These are phyloP conservation scores for Pollenia labialis DNA, from an alignment of 2,888 invertebrate species.

Conservation along the genomic window DNA sequence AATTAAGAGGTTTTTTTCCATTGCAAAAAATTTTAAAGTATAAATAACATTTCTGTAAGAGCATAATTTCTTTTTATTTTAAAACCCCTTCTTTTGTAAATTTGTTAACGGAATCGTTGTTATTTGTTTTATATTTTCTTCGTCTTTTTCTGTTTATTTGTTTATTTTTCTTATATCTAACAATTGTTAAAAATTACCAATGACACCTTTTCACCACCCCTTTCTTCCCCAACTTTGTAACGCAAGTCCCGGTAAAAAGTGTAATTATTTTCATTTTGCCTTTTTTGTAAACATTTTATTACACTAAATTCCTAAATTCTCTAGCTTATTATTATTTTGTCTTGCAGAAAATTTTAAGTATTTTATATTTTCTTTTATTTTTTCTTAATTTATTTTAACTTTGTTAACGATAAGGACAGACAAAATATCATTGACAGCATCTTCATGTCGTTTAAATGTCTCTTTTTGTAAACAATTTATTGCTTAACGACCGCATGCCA, in stretches of 20 bases:
- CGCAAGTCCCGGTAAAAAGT: constrained; percentile 13
- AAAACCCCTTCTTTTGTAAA: background rate
- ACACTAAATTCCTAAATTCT: constrained; percentile 62
- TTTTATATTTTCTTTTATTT: constrained; percentile 62
- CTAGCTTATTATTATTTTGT: constrained; percentile 43
- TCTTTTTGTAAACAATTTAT: constrained; percentile 79
- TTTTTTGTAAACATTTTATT: constrained; percentile 71
- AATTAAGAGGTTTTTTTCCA: no score
- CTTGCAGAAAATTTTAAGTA: constrained; percentile 60
- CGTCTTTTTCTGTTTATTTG: constrained; percentile 31
- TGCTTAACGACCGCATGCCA: constrained; percentile 81
- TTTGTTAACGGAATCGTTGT: constrained; percentile 9
- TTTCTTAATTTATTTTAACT: constrained; percentile 64
- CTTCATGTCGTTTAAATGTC: constrained; percentile 70
- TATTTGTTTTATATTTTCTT: constrained; percentile 11
- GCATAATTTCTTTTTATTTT: background rate
- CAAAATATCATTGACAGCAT: constrained; percentile 77
- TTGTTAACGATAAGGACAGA: constrained; percentile 61
- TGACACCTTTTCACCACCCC: constrained; percentile 53
- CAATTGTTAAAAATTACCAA: constrained; percentile 34
- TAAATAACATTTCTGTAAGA: no score
- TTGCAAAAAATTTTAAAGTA: no score
- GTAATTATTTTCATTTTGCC: constrained; percentile 58
- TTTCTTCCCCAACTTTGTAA: background rate
- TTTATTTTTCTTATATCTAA: constrained; percentile 36